Percentiles rank a stretch among this genome's conserved stretches.
Evolutionary conservation across 2,113 vertebrate species (phyloP).

Genomic region (Thunnus maccoyii): DNA sequence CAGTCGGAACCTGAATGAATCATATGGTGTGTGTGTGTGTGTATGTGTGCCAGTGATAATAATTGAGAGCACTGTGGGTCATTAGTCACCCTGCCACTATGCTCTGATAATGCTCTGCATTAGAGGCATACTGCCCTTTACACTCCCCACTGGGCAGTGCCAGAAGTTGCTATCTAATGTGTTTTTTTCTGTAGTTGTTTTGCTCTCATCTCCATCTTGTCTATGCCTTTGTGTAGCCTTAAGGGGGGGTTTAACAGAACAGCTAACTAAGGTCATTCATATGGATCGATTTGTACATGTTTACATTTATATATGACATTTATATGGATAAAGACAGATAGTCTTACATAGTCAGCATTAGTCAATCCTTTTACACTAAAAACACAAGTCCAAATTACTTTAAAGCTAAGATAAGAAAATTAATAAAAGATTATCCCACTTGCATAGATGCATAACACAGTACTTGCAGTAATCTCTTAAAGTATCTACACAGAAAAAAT

Average conservation of each 20-base stretch:
- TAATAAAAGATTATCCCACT: not conserved
- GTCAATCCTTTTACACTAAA: not conserved
- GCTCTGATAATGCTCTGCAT: constrained; percentile 47
- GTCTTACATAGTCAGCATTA: not conserved
- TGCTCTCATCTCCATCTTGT: not conserved
- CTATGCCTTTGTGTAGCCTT: not conserved
- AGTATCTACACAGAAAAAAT: not conserved
- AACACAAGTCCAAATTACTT: not conserved
- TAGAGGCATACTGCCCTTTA: constrained; percentile 55
- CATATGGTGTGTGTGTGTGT: constrained; percentile 44
- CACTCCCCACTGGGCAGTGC: constrained; percentile 51
- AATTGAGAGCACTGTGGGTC: constrained; percentile 72
- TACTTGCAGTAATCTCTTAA: not conserved
- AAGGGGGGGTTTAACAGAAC: not conserved
- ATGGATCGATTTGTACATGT: no score
- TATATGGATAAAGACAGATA: not conserved
- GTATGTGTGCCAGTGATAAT: constrained; percentile 48
- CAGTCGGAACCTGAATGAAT: constrained; percentile 52
- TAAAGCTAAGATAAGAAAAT: not conserved
- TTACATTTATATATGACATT: not conserved
- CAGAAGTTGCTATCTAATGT: constrained; percentile 37
- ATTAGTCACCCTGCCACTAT: constrained; percentile 69
- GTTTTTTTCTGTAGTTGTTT: constrained; percentile 24
- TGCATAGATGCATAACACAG: not conserved
- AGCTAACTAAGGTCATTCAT: no score